Base-by-base conservation (phyloP, 2,797 vertebrate genomes). In the Ptychadena robeensis region DNA sequence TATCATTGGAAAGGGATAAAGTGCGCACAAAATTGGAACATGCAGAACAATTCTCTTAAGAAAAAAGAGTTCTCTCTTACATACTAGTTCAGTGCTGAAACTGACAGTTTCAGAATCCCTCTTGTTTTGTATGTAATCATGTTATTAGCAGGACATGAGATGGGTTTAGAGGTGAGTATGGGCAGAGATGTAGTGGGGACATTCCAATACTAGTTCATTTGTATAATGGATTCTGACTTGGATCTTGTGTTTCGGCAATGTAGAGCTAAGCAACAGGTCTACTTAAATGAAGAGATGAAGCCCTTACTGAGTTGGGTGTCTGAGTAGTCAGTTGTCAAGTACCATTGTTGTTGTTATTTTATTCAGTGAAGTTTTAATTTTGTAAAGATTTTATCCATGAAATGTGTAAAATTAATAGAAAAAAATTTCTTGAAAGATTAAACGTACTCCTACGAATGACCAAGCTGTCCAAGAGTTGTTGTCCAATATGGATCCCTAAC, bases 371-470 rank as follows among this genome's bases (percentile, higher is more conserved):
- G 64, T 77, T 82, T 69, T 63, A 69, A 64, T 82, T 82, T 69
- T 44, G 35, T 14, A 70, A 75, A 44, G 64, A 75, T 59, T 70
- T 82, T 48, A 64, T 82, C 73, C 65, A 68, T 31, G 75, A 64
- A 82, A 68, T 82, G 73, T 82, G 53, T 69, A 63, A 82, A 76
- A 82, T 82, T 82, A 75, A 73, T 66, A 79, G 68, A 38, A 38
- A 44, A 30, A 68, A 79, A 61, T 10, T 79, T 73, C 61, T 78
- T 59, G 48, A 73, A 73, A 84, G 76, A 74, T 79, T 79, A 68
- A 84, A n/a, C n/a, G n/a, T n/a, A n/a, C n/a, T n/a, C n/a, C n/a
- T n/a, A n/a, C n/a, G n/a, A n/a, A n/a, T n/a, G n/a, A n/a, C n/a
- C n/a, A n/a, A n/a, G n/a, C n/a, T n/a, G n/a, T n/a, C n/a, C n/a